phyloP scores from a whole-genome alignment of 1,140 invertebrate genomes.

The Mesaphorura yosii region DNA sequence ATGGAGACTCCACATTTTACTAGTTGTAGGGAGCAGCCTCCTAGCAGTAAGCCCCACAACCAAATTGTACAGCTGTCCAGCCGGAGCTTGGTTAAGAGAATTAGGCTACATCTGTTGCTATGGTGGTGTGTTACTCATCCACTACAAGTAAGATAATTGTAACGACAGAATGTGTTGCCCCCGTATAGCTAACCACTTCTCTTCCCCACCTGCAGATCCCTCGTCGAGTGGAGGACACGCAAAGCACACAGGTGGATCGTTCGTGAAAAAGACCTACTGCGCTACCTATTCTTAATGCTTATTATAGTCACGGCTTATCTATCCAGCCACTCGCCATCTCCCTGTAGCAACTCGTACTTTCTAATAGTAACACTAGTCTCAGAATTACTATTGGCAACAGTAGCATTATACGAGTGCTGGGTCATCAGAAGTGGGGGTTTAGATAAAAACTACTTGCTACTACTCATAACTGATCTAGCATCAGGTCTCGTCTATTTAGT shows the following conservation, averaged over 20 bases:
- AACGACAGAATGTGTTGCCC: background rate
- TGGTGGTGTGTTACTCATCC: slow-evolving; percentile 74
- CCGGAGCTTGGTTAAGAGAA: slow-evolving; percentile 63
- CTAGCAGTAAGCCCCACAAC: too few relatives aligned
- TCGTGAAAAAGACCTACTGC: slow-evolving; percentile 68
- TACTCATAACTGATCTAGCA: too few relatives aligned
- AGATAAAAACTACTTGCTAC: too few relatives aligned
- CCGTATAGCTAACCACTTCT: background rate
- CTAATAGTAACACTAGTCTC: too few relatives aligned
- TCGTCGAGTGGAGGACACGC: slow-evolving; percentile 53
- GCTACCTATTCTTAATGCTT: slow-evolving; percentile 63
- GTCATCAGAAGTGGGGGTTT: slow-evolving; percentile 6
- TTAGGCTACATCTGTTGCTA: slow-evolving; percentile 82
- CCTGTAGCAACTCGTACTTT: background rate
- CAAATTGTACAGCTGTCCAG: too few relatives aligned
- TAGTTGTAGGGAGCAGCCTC: too few relatives aligned
- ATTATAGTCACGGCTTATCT: slow-evolving; percentile 68
- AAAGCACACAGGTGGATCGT: slow-evolving; percentile 76
- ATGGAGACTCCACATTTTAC: too few relatives aligned
- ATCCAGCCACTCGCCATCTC: slow-evolving; percentile 59
- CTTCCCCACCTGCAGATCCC: slow-evolving; percentile 32
- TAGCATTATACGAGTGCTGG: too few relatives aligned
- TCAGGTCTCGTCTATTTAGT: too few relatives aligned
- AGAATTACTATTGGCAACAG: too few relatives aligned
- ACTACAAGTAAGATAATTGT: slow-evolving; percentile 55